A percentile compares a stretch with the other conserved stretches of the same genome.
These are phyloP conservation scores for Eilema caniola DNA, from an alignment of 2,888 invertebrate genomes.

Conservation along the genomic window DNA sequence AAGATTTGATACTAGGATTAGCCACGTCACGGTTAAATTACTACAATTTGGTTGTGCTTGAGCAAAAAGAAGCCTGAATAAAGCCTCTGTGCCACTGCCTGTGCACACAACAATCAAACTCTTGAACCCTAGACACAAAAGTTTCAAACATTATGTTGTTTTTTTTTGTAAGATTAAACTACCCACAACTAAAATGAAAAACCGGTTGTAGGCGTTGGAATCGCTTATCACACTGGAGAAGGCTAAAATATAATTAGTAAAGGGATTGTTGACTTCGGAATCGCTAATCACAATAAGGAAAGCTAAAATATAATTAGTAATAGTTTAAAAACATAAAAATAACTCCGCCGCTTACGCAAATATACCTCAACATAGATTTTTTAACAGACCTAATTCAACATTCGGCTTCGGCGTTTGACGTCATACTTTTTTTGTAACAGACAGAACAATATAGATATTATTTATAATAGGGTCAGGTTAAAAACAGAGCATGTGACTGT, in stretches of 20 bases:
- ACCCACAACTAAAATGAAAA: neutral
- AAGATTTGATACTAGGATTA: neutral
- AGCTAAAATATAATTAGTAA: neutral
- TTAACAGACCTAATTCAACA: neutral
- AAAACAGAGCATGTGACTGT: constrained; percentile 67
- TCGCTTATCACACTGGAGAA: neutral
- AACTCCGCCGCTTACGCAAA: constrained; percentile 40
- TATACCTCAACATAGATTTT: constrained; percentile 38
- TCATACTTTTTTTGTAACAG: constrained; percentile 52
- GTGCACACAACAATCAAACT: neutral
- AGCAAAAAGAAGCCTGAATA: neutral
- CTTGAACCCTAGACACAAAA: neutral
- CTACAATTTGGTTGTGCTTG: neutral
- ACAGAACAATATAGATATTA: constrained; percentile 56
- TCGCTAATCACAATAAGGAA: neutral
- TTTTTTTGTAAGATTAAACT: neutral
- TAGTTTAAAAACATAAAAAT: neutral
- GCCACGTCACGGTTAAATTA: neutral
- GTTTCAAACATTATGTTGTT: too few species aligned
- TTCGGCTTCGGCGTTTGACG: constrained; percentile 36
- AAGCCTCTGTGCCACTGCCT: neutral
- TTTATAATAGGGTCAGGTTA: constrained; percentile 68
- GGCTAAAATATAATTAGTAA: neutral
- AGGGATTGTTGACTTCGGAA: neutral
- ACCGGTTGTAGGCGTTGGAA: neutral